A percentile compares a stretch with the other conserved stretches of the same genome.
Evolutionary conservation across 2,113 vertebrate species (phyloP).

Genomic region (Melanocharis versteri): DNA sequence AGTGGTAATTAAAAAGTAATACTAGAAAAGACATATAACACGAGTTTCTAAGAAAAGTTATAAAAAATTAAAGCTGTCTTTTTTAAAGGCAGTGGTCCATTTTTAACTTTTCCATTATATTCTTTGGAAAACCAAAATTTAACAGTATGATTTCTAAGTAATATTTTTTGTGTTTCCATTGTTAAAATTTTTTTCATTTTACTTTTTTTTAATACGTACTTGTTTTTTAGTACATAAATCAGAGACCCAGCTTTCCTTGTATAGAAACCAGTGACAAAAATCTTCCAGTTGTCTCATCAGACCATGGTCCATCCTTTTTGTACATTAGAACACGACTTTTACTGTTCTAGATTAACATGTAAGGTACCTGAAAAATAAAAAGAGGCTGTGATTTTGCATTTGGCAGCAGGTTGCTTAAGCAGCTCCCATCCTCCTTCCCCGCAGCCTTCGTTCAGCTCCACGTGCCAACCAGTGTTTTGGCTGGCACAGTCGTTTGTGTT

Average conservation of each 20-base stretch:
- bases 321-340: neutral
- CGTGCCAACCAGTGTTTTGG: conserved; percentile 20
- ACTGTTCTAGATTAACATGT: neutral
- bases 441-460: neutral
- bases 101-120: neutral
- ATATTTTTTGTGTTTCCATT: neutral
- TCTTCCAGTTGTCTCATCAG: neutral
- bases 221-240: neutral
- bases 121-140: neutral
- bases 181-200: neutral
- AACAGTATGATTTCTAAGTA: neutral
- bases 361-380: neutral
- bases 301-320: neutral
- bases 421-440: neutral
- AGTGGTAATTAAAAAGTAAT: neutral
- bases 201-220: neutral
- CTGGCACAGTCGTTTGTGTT: neutral
- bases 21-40: neutral
- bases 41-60: neutral
- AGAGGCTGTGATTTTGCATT: neutral
- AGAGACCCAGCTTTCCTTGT: neutral
- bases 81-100: neutral
- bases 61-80: neutral
- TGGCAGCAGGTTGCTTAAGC: neutral
- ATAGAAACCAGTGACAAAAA: neutral